These are phyloP conservation scores for Nyctereutes procyonoides DNA, from an alignment of 2,113 vertebrate species.

Conservation along the genomic window DNA sequence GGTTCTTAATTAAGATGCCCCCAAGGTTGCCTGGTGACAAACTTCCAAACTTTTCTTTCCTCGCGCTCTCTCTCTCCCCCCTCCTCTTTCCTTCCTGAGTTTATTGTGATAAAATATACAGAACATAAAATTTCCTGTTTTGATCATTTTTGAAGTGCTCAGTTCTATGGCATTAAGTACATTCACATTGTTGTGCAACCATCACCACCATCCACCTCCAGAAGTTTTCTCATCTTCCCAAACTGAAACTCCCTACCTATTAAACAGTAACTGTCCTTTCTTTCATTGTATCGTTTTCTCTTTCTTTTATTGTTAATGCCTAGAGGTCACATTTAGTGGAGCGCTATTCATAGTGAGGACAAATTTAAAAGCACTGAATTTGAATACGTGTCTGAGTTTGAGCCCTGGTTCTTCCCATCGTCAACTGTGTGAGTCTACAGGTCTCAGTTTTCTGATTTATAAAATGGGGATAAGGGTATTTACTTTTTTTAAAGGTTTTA, in stretches of 20 bases:
- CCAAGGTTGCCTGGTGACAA: neutral
- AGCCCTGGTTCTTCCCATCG: neutral
- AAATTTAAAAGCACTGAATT: conserved; percentile 32
- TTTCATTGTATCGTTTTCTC: neutral
- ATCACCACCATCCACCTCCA: neutral
- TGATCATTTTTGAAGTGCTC: neutral
- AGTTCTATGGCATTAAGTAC: neutral
- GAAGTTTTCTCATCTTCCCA: neutral
- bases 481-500: neutral
- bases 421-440: neutral
- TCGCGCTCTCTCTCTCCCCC: neutral
- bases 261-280: neutral
- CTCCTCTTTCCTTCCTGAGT: neutral
- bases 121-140: neutral
- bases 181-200: neutral
- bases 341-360: neutral
- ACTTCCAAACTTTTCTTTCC: neutral
- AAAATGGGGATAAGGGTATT: neutral
- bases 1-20: neutral
- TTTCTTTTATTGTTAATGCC: neutral
- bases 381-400: neutral
- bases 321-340: neutral
- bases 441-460: conserved; percentile 37
- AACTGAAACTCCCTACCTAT: neutral
- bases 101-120: neutral